Evolutionary conservation across 2,888 invertebrate genomes (phyloP), one percentile per base, ranked within the genome.

Genomic region (Cotesia congregata): DNA sequence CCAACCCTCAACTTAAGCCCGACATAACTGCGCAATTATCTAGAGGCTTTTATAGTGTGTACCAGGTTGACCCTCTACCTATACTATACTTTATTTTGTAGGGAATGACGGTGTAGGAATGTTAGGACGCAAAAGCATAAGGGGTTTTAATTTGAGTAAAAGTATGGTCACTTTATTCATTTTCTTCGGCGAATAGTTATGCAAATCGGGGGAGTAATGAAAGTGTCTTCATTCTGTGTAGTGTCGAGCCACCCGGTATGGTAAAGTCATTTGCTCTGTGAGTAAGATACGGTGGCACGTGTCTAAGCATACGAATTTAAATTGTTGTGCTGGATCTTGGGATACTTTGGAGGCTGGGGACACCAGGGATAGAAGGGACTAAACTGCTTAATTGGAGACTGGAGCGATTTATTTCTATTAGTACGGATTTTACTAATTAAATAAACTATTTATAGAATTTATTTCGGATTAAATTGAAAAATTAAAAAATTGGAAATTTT

Each of bases 381-480:
- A 73, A 81, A 83, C 81, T 81, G 82, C 81, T 85, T 83, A 83
- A 85, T 85, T 84, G 82, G 80, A 72, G 72, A 77, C 75, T 68
- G 81, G 60, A 79, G 82, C 84, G 82, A 83, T 85, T 85, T 84
- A 84, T 85, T 84, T 85, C 84, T 83, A 85, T 85, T 82, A 83
- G 62, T 65, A 12, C 68, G 30, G 30, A 30, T 30, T 30, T 30
- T 0, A 3, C 3, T 30, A 30, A 30, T 30, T 30, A 30, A 30
- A 30, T 30, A 30, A 4, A 17, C 17, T 17, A 17, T 17, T 17
- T 17, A 17, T 17, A 17, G 17, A 17, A 17, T 17, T 17, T 17
- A 17, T 17, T 17, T 17, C 17, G 17, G 17, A 17, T 17, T 17
- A 1, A 1, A 17, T 17, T 17, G 0, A 17, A 17, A 17, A 17